Evolutionary conservation across 1,140 invertebrate genomes (phyloP).

Genomic region (Stegodyphus dumicola): DNA sequence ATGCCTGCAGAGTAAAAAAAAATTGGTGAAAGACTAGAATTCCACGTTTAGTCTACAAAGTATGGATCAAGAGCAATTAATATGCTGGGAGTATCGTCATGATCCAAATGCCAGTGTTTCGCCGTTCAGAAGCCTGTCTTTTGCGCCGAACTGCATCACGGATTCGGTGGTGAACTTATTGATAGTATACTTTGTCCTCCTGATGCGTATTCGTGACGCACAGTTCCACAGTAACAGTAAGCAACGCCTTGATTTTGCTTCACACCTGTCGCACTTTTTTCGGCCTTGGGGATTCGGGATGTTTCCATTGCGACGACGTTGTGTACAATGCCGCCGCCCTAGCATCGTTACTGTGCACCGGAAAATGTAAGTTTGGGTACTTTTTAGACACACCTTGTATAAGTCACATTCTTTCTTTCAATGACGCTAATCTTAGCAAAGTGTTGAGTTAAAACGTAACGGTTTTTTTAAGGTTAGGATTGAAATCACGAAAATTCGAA

Average conservation of each 20-base stretch:
- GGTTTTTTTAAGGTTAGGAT: too few relatives aligned
- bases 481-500: too few relatives aligned
- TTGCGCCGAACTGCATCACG: background rate
- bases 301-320: background rate
- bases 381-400: background rate
- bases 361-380: background rate
- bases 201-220: background rate
- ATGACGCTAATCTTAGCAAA: too few relatives aligned
- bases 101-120: background rate
- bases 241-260: background rate
- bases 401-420: background rate
- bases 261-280: background rate
- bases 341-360: background rate
- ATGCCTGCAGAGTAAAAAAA: conserved; percentile 8
- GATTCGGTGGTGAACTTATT: background rate
- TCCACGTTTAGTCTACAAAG: background rate
- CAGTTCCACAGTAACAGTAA: background rate
- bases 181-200: background rate
- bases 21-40: background rate
- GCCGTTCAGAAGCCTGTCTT: background rate
- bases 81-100: too few relatives aligned
- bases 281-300: background rate
- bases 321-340: background rate
- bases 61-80: background rate
- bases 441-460: too few relatives aligned